Evolutionary conservation across 2,113 vertebrate genomes (phyloP).

Genomic region (Alces alces): DNA sequence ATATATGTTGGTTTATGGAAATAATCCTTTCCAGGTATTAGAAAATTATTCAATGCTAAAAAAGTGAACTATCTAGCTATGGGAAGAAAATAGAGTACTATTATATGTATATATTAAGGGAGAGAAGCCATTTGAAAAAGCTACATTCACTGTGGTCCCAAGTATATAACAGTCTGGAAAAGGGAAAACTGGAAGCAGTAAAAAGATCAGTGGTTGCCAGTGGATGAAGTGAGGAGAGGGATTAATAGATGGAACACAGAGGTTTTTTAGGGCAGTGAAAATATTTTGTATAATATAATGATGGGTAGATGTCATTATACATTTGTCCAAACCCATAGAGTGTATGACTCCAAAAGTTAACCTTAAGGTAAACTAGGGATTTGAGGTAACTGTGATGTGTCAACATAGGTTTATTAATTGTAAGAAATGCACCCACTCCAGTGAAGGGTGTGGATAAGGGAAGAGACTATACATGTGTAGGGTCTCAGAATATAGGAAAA

Average conservation of each 20-base stretch:
- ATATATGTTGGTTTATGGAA: not conserved
- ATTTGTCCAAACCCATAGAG: not conserved
- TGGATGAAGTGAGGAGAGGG: not conserved
- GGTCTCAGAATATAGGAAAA: not conserved
- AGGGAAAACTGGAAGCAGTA: not conserved
- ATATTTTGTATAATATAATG: not conserved
- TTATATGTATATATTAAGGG: not conserved
- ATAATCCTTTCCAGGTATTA: not conserved
- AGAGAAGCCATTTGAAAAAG: not conserved
- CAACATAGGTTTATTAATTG: not conserved
- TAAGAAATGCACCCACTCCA: not conserved
- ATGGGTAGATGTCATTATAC: not conserved
- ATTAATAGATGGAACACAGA: not conserved
- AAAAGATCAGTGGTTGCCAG: not conserved
- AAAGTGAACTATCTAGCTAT: not conserved
- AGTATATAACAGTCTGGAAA: not conserved
- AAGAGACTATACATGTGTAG: accelerated
- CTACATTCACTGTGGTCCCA: not conserved
- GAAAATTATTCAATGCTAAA: not conserved
- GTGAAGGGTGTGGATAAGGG: accelerated
- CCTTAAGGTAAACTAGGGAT: not conserved
- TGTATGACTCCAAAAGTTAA: not conserved
- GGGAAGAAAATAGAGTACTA: not conserved
- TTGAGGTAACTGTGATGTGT: not conserved
- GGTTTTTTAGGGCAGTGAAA: not conserved